These are phyloP conservation scores for Lepus americanus DNA, from an alignment of 2,113 vertebrate genomes.

Conservation along the genomic window DNA sequence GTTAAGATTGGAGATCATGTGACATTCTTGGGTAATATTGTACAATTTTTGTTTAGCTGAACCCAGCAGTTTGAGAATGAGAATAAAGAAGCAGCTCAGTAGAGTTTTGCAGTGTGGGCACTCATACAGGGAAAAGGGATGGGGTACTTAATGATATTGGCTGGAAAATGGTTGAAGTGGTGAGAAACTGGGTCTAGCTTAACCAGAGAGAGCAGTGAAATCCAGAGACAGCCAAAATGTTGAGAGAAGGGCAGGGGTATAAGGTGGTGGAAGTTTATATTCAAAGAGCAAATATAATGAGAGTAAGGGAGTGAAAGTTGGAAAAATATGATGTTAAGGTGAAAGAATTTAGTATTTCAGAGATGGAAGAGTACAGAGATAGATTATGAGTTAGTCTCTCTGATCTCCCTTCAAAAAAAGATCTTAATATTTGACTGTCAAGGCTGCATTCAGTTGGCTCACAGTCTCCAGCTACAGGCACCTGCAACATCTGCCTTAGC, in stretches of 20 bases:
- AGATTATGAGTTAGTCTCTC: neutral
- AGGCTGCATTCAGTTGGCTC: neutral
- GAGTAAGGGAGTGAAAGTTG: neutral
- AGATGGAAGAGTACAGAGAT: neutral
- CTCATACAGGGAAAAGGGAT: neutral
- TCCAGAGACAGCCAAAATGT: neutral
- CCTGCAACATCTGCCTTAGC: neutral
- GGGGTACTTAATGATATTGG: neutral
- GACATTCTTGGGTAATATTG: neutral
- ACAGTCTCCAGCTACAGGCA: neutral
- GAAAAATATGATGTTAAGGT: neutral
- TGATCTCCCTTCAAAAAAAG: conserved; percentile 1
- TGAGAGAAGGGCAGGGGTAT: neutral
- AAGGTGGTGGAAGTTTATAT: neutral
- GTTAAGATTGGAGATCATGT: conserved; percentile 17
- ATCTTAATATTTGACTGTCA: neutral
- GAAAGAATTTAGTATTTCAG: neutral
- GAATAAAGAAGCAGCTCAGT: neutral
- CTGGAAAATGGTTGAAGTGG: neutral
- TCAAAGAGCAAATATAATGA: neutral
- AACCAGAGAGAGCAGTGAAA: conserved; percentile 1
- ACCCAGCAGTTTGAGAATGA: neutral
- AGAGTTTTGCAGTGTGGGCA: neutral
- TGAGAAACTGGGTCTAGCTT: neutral
- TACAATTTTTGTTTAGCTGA: conserved; percentile 6